Percentiles rank a stretch among this genome's conserved stretches.
Evolutionary conservation across 2,888 invertebrate genomes (phyloP).

Genomic region (Trisateles emortualis): DNA sequence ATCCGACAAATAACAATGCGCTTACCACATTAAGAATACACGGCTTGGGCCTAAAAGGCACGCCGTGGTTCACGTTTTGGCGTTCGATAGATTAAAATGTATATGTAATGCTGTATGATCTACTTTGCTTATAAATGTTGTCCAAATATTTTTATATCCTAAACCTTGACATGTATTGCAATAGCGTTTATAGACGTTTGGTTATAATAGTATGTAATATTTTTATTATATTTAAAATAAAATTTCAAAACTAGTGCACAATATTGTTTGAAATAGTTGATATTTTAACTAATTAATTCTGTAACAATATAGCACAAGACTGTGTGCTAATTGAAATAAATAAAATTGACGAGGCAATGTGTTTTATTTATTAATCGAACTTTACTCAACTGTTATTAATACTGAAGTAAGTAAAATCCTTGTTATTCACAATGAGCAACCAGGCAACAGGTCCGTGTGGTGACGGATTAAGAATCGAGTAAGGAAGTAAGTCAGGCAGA

Average conservation of each 20-base stretch:
- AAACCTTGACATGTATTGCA: slow-evolving; percentile 18
- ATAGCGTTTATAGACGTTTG: slow-evolving; percentile 30
- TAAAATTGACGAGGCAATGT: slow-evolving; percentile 65
- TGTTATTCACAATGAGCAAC: too few relatives aligned
- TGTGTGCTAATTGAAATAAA: slow-evolving; percentile 79
- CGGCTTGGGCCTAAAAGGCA: too few relatives aligned
- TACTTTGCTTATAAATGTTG: slow-evolving; percentile 34
- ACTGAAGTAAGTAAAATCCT: too few relatives aligned
- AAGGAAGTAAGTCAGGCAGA: too few relatives aligned
- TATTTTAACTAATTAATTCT: slow-evolving; percentile 73
- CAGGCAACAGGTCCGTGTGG: too few relatives aligned
- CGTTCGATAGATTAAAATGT: too few relatives aligned
- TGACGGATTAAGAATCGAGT: too few relatives aligned
- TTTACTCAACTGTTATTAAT: too few relatives aligned
- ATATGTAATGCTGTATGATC: slow-evolving; percentile 32
- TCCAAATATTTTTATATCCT: slow-evolving; percentile 27
- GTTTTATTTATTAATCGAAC: slow-evolving; percentile 47
- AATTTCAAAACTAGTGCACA: slow-evolving; percentile 74
- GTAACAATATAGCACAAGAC: slow-evolving; percentile 77
- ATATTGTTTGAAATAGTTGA: slow-evolving; percentile 72
- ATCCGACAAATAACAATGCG: too few relatives aligned
- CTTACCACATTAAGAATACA: too few relatives aligned
- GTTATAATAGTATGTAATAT: slow-evolving; percentile 37
- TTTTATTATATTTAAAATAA: slow-evolving; percentile 50
- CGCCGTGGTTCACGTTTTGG: too few relatives aligned